Evolutionary conservation across 2,797 vertebrate species (phyloP).

Genomic region (Clamator glandarius): DNA sequence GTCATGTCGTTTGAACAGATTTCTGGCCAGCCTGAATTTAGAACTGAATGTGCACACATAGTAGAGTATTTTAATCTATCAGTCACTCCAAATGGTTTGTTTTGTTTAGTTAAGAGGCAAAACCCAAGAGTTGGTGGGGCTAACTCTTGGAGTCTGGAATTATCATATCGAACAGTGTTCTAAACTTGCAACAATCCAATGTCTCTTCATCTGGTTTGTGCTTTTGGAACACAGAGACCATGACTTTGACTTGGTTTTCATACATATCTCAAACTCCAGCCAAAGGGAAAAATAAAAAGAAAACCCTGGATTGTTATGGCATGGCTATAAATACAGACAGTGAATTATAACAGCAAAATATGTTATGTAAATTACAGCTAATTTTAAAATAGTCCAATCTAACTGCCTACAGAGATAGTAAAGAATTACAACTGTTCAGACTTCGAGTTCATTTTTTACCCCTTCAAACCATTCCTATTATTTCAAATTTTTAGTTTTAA

Average conservation of each 20-base stretch:
- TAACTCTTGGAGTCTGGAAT: constrained; percentile 57
- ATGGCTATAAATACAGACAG: constrained; percentile 62
- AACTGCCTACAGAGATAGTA: constrained; percentile 46
- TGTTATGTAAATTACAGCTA: constrained; percentile 69
- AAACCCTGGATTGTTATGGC: constrained; percentile 59
- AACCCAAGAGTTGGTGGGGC: background rate
- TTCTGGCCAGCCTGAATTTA: constrained; percentile 3
- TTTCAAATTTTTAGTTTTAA: constrained; percentile 19
- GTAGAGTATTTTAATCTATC: constrained; percentile 33
- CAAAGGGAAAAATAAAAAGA: constrained; percentile 59
- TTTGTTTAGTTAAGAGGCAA: constrained; percentile 26
- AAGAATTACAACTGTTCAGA: constrained; percentile 44
- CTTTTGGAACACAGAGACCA: constrained; percentile 23
- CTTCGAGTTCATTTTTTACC: background rate
- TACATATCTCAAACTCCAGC: constrained; percentile 43
- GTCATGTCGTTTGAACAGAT: constrained; percentile 29
- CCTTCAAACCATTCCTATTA: constrained; percentile 44
- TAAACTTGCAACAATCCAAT: constrained; percentile 38
- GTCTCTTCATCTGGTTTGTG: constrained; percentile 30
- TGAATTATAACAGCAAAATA: constrained; percentile 69
- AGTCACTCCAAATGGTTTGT: background rate
- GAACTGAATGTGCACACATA: background rate
- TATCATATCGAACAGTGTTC: constrained; percentile 23
- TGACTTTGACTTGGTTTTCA: constrained; percentile 59
- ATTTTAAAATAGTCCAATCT: constrained; percentile 69